Base-by-base conservation (phyloP, 2,888 invertebrate genomes). In the Trissoscelio sp. region DNA sequence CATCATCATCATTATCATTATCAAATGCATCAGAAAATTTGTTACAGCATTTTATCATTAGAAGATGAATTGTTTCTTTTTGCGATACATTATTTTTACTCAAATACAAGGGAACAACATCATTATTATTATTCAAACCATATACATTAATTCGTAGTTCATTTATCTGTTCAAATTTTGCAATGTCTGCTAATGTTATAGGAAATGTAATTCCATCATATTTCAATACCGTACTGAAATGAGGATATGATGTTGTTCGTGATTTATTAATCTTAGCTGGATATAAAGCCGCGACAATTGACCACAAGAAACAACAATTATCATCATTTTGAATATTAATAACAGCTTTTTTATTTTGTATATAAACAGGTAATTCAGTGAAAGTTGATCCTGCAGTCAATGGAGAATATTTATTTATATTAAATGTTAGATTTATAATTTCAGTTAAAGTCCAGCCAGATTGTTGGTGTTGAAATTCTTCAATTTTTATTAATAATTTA, bases 261-360 rank as follows among this genome's bases (percentile, higher is more conserved):
- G 39, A 20, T 0, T 24, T 14, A 73, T 83, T 53, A 12, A 18
- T 18, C 11, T 31, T 20, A n/a, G 44, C 73, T 12, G 80, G 79
- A 64, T 81, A 37, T 16, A 85, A 67, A 5, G 83, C 84, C 34
- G 84, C 80, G 12, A 80, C 51, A 3, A 85, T 53, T 28, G 75
- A 55, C 83, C 81, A 85, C 16, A 84, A 48, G 73, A 85, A 86
- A 64, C 83, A 86, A 31, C 48, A 81, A 6, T 74, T 2, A 48
- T 85, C 83, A 5, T 77, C 64, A 62, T 84, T 87, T 62, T 80
- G 73, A 6, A 87, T 79, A 57, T 86, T 87, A 0, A 85, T 46
- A 0, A 72, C 60, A 11, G 60, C 72, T 57, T 83, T 83, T 39
- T 82, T 83, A 11, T 66, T 60, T 60, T 67, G 39, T 14, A 85